Percentiles rank a stretch among this genome's conserved stretches.
Evolutionary conservation across 1,140 invertebrate species (phyloP).

Genomic region (Thalassaphorura encarpata): DNA sequence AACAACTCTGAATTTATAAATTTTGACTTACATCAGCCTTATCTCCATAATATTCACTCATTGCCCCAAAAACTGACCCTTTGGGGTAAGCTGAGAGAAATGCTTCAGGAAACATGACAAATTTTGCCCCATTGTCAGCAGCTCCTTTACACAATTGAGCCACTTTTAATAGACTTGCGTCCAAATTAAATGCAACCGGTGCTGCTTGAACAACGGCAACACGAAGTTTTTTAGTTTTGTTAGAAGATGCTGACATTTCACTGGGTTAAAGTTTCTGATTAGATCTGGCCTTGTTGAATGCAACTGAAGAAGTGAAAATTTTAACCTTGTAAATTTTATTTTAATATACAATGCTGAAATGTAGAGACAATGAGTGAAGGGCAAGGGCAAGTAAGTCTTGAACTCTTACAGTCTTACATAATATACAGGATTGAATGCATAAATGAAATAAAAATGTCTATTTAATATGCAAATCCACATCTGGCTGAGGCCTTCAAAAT

Average conservation of each 20-base stretch:
- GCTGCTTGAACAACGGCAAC: constrained; percentile 16
- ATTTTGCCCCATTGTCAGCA: constrained; percentile 2
- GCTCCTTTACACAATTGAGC: constrained; percentile 3
- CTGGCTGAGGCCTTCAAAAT: too few relatives aligned
- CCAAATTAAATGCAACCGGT: constrained; percentile 9
- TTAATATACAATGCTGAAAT: too few relatives aligned
- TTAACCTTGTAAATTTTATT: too few relatives aligned
- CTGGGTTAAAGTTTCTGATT: too few relatives aligned
- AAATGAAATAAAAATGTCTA: too few relatives aligned
- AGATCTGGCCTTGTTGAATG: too few relatives aligned
- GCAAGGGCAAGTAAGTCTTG: too few relatives aligned
- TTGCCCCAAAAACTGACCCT: constrained; percentile 4
- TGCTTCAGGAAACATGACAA: constrained; percentile 20
- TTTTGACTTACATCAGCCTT: background rate
- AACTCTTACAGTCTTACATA: too few relatives aligned
- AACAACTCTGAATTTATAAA: background rate
- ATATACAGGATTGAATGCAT: too few relatives aligned
- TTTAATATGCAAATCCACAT: too few relatives aligned
- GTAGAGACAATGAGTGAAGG: too few relatives aligned
- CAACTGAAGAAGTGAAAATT: too few relatives aligned
- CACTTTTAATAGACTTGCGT: constrained; percentile 9
- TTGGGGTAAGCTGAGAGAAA: constrained; percentile 14
- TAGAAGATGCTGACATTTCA: background rate
- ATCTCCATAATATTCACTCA: background rate
- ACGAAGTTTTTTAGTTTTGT: background rate